Base-by-base conservation (phyloP, 2,797 vertebrate species). In the Gorsachius magnificus region DNA sequence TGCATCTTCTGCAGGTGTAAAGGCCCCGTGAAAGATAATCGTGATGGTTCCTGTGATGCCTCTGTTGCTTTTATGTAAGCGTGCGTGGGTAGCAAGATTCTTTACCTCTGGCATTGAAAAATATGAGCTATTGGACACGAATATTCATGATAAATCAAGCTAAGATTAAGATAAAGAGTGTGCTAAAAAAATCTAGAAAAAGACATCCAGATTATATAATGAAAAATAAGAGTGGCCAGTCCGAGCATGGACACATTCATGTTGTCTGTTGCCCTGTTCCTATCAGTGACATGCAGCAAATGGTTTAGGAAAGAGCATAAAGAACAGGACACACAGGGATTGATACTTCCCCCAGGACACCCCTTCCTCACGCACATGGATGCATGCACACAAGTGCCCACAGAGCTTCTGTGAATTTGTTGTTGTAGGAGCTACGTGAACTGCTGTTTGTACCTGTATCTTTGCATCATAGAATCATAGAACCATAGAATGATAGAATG, bases 251-350 rank as follows among this genome's bases (percentile, higher is more conserved):
- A 43, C 41, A 43, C 41, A 45, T 33, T 51, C 24, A 28, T 74
- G 13, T 10, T 24, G 20, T 18, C 29, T 35, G 13, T 46, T 3
- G 0, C 31, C 13, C n/a, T 35, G 15, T 45, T 63, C 19, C 28
- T 35, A 46, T 16, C 29, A 20, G 33, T 74, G 61, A 35, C 14
- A 11, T 15, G 16, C 13, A 46, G 15, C 3, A 13, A 45, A 41
- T 25, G 21, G 13, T 64, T 69, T 46, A 57, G 50, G 33, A 50
- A 56, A 68, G 35, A 74, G 11, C 16, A 38, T 19, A 51, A 74
- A 68, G 41, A 48, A 25, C 8, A 36, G 53, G 9, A 45, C 16
- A n/a, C 5, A 28, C 6, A 22, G 26, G 12, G 60, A 29, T 15
- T 16, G 10, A 29, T 43, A 20, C 22, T 29, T 25, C 13, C 14